Evolutionary conservation across 2,113 vertebrate genomes (phyloP), one percentile per base, ranked within the genome.

Genomic region (Heptranchias perlo): DNA sequence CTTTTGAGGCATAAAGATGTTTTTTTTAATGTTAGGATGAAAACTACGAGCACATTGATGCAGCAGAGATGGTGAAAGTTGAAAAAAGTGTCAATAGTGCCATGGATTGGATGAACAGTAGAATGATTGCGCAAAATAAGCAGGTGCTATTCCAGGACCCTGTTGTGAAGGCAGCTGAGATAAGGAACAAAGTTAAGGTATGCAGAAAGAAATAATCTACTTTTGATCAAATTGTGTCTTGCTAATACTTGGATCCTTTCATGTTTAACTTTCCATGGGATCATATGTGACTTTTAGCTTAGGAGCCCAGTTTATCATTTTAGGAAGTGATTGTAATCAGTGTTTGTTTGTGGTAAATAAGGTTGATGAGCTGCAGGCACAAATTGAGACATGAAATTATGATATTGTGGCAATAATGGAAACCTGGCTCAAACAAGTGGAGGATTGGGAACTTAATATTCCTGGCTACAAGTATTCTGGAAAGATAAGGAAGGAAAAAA

Each of bases 101-200:
- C 96, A 99, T 99, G 98, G 98, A 96, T 95, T 99, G 99, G 99
- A 97, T 99, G 97, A 99, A 99, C 96, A 97, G 97, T 97, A 98
- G 98, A 97, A 99, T 99, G 98, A 99, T 99, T 35, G 98, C 98
- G 54, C 99, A 99, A 96, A 98, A 98, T 96, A 99, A 99, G 97
- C 97, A 98, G 91, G 97, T 97, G 96, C 96, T 98, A 96, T 98
- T 98, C 97, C 99, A 99, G 97, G 98, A 99, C 96, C 99, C 99
- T 67, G 96, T 98, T 91, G 98, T 99, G 95, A 99, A 98, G 98
- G 98, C 99, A 97, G 98, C 98, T 97, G 99, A 99, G 97, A 98
- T 99, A 97, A 96, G 98, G 82, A 96, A 98, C 96, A 99, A 99
- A 97, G 98, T 99, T 94, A 99, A 98, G 98, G 99, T 99, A 97